A percentile compares a stretch with the other conserved stretches of the same genome.
Evolutionary conservation across 2,113 vertebrate genomes (phyloP).

Genomic region (Alces alces): DNA sequence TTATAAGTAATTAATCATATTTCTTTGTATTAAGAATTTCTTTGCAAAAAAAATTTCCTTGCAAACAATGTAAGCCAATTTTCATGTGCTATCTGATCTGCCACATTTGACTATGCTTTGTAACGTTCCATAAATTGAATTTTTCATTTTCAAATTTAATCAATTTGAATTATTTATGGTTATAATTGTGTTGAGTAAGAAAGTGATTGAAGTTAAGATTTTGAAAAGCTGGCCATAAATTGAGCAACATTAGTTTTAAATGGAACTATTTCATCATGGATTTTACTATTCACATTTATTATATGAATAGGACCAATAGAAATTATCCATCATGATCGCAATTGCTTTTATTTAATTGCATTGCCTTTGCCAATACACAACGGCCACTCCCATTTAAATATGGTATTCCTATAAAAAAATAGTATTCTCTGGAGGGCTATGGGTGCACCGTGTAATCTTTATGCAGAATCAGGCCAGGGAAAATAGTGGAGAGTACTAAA

Average conservation of each 20-base stretch:
- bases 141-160: slow-evolving; percentile 54
- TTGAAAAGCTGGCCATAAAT: slow-evolving; percentile 43
- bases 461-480: background rate
- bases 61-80: slow-evolving; percentile 29
- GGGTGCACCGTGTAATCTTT: background rate
- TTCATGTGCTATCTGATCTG: slow-evolving; percentile 40
- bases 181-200: slow-evolving; percentile 38
- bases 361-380: slow-evolving; percentile 9
- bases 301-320: background rate
- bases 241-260: slow-evolving; percentile 47
- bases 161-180: slow-evolving; percentile 20
- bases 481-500: slow-evolving; percentile 19
- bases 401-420: slow-evolving; percentile 7
- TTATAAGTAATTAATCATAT: background rate
- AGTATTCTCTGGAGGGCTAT: background rate
- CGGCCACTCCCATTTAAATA: slow-evolving; percentile 33
- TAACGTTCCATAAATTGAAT: slow-evolving; percentile 38
- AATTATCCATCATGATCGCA: background rate
- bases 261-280: background rate
- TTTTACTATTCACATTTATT: slow-evolving; percentile 30
- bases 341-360: slow-evolving; percentile 22
- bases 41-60: slow-evolving; percentile 40
- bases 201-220: slow-evolving; percentile 38
- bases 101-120: slow-evolving; percentile 22
- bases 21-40: slow-evolving; percentile 31